Percentiles rank a stretch among this genome's conserved stretches.
Conservation (phyloP, 2,113 vertebrate genomes). For the Etia nguti region DNA sequence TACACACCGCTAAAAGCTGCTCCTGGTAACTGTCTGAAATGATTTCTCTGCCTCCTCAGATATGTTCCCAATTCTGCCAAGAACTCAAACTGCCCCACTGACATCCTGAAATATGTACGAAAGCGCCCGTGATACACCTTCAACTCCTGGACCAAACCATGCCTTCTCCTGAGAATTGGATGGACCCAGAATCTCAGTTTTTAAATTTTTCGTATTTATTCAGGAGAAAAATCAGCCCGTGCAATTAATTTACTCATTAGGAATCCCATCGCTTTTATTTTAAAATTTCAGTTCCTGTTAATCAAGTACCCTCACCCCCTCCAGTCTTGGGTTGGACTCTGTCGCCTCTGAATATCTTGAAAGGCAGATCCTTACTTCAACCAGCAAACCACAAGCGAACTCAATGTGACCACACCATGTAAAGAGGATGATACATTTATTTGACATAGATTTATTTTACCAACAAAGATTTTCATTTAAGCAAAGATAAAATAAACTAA, state of each 20-base stretch:
- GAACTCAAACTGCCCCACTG: not conserved
- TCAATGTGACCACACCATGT: not conserved
- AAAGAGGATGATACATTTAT: not conserved
- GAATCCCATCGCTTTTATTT: not conserved
- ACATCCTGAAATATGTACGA: not conserved
- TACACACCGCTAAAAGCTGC: not conserved
- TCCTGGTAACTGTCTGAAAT: not conserved
- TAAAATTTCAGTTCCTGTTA: not conserved
- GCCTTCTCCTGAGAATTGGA: not conserved
- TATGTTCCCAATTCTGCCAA: not conserved
- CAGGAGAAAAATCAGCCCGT: not conserved
- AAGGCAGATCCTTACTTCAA: not conserved
- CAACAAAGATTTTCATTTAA: not conserved
- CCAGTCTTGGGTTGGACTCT: not conserved
- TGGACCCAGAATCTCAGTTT: not conserved
- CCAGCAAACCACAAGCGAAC: not conserved
- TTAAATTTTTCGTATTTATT: rapidly evolving
- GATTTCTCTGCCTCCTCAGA: not conserved
- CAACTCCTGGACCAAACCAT: not conserved
- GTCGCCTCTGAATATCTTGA: not conserved
- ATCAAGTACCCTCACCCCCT: not conserved
- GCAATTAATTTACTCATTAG: not conserved
- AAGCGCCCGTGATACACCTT: not conserved
- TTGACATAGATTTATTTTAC: not conserved
- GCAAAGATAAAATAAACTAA: not conserved